A percentile compares a stretch with the other conserved stretches of the same genome.
phyloP scores from a whole-genome alignment of 2,113 vertebrate species.

The Hippocampus abdominalis region DNA sequence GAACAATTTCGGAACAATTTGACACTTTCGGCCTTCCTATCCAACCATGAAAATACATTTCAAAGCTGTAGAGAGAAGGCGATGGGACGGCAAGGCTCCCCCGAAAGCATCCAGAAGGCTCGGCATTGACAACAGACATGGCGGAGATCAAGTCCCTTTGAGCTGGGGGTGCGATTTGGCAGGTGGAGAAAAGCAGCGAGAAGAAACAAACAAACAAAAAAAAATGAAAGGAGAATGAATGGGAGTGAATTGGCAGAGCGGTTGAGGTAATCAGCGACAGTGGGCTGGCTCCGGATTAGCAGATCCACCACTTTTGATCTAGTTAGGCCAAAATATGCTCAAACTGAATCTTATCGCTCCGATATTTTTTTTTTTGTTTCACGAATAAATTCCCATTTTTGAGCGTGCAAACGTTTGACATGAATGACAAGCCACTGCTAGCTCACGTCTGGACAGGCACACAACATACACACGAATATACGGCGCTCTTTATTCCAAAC shows the following conservation, averaged over 20 bases:
- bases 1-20: not conserved
- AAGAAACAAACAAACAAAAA: not conserved
- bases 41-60: not conserved
- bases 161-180: not conserved
- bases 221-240: not conserved
- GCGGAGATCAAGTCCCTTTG: not conserved
- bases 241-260: not conserved
- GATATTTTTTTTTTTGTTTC: no score
- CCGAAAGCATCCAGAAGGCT: not conserved
- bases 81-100: not conserved
- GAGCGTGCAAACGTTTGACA: not conserved
- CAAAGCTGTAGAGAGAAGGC: not conserved
- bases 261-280: not conserved
- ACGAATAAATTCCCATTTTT: no score
- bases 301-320: not conserved
- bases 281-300: not conserved
- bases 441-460: not conserved
- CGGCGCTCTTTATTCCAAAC: conserved; percentile 20
- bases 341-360: not conserved
- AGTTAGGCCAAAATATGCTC: not conserved
- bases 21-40: not conserved
- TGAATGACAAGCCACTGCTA: not conserved
- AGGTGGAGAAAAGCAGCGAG: not conserved
- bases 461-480: not conserved
- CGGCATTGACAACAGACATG: not conserved